These are phyloP conservation scores for Hippopotamus amphibius DNA, from an alignment of 2,113 vertebrate genomes.

Conservation along the genomic window DNA sequence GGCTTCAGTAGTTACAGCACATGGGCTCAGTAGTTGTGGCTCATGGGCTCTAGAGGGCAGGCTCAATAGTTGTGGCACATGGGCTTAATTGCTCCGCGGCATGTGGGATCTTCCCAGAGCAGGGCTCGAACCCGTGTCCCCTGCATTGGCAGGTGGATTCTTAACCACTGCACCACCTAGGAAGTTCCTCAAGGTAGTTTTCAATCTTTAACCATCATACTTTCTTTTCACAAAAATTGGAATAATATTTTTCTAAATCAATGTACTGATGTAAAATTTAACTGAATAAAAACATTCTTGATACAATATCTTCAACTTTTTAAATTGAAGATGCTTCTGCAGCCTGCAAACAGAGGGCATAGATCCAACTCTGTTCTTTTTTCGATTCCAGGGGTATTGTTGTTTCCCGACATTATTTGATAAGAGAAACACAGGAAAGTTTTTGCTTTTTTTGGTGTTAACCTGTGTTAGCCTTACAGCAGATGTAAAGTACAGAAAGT, in stretches of 20 bases:
- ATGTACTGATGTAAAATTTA: constrained; percentile 18
- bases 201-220: constrained; percentile 35
- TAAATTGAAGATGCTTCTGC: neutral
- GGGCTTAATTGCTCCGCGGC: too few relatives aligned
- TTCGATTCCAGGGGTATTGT: neutral
- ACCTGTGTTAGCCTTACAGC: neutral
- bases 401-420: constrained; percentile 26
- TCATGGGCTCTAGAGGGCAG: too few relatives aligned
- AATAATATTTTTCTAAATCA: constrained; percentile 35
- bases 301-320: neutral
- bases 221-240: constrained; percentile 32
- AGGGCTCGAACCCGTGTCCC: too few relatives aligned
- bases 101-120: too few relatives aligned
- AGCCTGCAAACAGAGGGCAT: neutral
- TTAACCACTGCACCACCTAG: too few relatives aligned
- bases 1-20: too few relatives aligned
- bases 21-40: too few relatives aligned
- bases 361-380: neutral
- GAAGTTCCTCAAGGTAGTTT: constrained; percentile 20
- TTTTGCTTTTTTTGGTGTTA: neutral
- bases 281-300: neutral
- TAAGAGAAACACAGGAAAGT: neutral
- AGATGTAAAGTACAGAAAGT: neutral
- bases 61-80: too few relatives aligned
- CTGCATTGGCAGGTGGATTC: too few relatives aligned